Base-by-base conservation (phyloP, 2,113 vertebrate species). In the Pavo muticus region DNA sequence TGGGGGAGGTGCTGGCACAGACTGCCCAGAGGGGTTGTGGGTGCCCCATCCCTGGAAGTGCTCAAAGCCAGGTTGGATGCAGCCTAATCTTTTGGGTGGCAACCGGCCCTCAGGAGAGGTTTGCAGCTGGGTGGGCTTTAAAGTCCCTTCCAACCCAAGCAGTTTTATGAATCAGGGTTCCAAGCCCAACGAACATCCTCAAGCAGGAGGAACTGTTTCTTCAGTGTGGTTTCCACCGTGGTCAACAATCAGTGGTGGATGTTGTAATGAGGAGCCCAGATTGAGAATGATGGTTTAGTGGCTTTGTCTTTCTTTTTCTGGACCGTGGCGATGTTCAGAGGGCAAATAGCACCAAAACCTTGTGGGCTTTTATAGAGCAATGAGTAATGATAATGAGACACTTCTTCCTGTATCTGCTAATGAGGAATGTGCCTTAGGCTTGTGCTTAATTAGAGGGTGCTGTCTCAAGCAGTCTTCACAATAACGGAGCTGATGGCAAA, bases 381-480 rank as follows among this genome's bases (percentile, higher is more conserved):
- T 39, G 47, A 50, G 52, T 44, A 24, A 60, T 16, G 59, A n/a
- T 81, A 88, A 91, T 63, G 80, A 88, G 80, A 57, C 35, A 14
- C 81, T 91, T 85, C 81, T 85, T 68, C 89, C 70, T 40, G 4
- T 39, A 12, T 81, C 89, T 72, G 80, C 65, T 88, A 77, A 94
- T 39, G 75, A 89, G 47, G 54, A 69, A 82, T 19, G 45, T 6
- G 69, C 92, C 64, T 67, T 19, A 39, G 85, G 93, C 81, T 75
- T 4, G 6, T 44, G 93, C 81, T 94, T 89, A 89, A 89, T 94
- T 88, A 91, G 76, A 35, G 47, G 40, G 35, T 77, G 80, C 86
- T 45, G 59, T 77, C 70, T 88, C 59, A 13, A 72, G 89, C 60
- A n/a, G 14, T 50, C 70, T 72, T 61, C 76, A 67, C 81, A 44